Evolutionary conservation across 2,113 vertebrate species (phyloP).

Genomic region (Megalops atlanticus): DNA sequence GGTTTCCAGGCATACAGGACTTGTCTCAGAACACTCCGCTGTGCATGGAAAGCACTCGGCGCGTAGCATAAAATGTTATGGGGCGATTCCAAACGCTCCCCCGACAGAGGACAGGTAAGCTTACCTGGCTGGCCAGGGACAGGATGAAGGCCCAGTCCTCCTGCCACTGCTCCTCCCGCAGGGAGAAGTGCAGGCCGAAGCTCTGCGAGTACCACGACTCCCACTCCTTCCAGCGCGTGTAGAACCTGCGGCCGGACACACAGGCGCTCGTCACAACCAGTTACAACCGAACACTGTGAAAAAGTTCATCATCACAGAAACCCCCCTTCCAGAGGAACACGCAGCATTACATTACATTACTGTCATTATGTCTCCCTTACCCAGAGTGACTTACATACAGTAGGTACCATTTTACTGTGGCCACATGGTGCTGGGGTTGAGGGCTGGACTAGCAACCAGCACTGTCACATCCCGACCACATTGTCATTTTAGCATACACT

Average conservation of each 20-base stretch:
- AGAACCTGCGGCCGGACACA: conserved; percentile 79
- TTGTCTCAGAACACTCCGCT: neutral
- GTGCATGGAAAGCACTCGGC: neutral
- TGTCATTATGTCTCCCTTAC: no score
- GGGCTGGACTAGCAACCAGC: no score
- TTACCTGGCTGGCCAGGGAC: conserved; percentile 95
- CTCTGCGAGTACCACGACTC: conserved; percentile 99
- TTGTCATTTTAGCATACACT: no score
- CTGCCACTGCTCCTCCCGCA: conserved; percentile 97
- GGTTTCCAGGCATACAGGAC: neutral
- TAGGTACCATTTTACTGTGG: no score
- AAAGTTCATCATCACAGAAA: no score
- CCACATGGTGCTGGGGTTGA: no score
- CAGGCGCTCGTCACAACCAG: conserved; percentile 1
- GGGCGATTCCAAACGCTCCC: neutral
- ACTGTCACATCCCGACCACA: no score
- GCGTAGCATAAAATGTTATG: neutral
- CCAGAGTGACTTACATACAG: no score
- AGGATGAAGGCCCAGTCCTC: conserved; percentile 99
- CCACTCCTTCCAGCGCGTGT: conserved; percentile 98
- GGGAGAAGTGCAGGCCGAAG: conserved; percentile 96
- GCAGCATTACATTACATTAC: no score
- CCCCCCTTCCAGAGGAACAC: no score
- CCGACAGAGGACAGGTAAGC: no score
- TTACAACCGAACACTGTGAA: no score